Base-by-base conservation (phyloP, 2,888 invertebrate genomes). In the Rhynchonema sp. region DNA sequence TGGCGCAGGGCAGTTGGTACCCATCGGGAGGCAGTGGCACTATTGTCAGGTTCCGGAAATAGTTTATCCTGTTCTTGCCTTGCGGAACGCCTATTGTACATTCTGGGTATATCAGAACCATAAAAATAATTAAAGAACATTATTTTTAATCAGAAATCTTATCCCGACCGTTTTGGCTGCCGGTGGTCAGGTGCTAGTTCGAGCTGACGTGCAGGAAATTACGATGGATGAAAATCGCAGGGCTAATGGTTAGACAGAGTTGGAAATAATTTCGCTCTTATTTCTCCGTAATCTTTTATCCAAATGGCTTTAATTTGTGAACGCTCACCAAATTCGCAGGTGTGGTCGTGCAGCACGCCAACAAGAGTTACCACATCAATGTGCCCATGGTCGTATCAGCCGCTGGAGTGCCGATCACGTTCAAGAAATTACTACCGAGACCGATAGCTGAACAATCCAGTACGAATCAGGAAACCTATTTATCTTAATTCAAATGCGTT, bases 111-210 rank as follows among this genome's bases (percentile, higher is more conserved):
- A n/a, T n/a, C n/a, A n/a, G n/a, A n/a, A n/a, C n/a, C n/a, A n/a
- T n/a, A n/a, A n/a, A n/a, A n/a, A n/a, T n/a, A n/a, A n/a, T n/a
- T n/a, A n/a, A n/a, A n/a, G n/a, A n/a, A n/a, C n/a, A n/a, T n/a
- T n/a, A n/a, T n/a, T n/a, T n/a, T n/a, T n/a, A n/a, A n/a, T n/a
- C n/a, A 6, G 38, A 38, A 38, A 38, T 38, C 38, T 52, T 9
- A n/a, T 52, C 25, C 74, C 72, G 2, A 65, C 69, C 30, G 74
- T 76, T 53, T 73, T 74, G 64, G 64, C 63, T 27, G 64, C 66
- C 30, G 75, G 74, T 1, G 75, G 76, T 9, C 63, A 66, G 2
- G 74, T 76, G 1, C 64, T 75, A 1, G 72, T 74, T 2, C 67
- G 73, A 60, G 74, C 74, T 2, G 46, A 46, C 22, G 64, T 64